Evolutionary conservation across 2,888 invertebrate species (phyloP).

Genomic region (Cheilosia soror): DNA sequence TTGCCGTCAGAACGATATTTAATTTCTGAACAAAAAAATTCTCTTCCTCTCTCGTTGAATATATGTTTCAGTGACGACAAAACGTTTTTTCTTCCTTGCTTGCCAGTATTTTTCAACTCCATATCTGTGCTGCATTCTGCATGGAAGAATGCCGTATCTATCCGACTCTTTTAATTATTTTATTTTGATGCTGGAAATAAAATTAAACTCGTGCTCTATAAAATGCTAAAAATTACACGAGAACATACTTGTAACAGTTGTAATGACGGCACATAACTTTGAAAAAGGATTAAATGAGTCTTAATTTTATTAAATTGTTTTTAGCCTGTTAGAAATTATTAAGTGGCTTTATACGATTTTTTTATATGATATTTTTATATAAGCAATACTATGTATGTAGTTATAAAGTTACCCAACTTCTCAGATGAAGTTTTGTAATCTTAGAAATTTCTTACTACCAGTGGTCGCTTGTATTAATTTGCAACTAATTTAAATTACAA

Average conservation of each 20-base stretch:
- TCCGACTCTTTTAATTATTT: conserved; percentile 5
- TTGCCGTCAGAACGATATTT: conserved; percentile 12
- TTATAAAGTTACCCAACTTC: conserved; percentile 25
- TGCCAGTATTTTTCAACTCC: neutral
- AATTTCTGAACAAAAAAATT: conserved; percentile 9
- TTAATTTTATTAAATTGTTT: conserved; percentile 5
- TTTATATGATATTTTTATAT: neutral
- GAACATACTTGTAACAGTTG: neutral
- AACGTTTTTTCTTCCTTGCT: conserved; percentile 1
- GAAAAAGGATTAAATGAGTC: neutral
- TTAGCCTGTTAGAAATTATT: conserved; percentile 1
- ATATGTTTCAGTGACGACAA: neutral
- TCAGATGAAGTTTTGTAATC: neutral
- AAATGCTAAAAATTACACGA: neutral
- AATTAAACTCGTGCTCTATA: conserved; percentile 3
- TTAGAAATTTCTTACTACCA: conserved; percentile 8
- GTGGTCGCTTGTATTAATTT: conserved; percentile 42
- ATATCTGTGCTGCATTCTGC: neutral
- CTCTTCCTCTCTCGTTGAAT: neutral
- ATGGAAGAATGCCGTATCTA: conserved; percentile 2
- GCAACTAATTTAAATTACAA: conserved; percentile 18
- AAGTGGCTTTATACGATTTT: neutral
- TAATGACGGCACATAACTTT: neutral
- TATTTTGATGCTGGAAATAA: conserved; percentile 7
- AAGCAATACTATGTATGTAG: neutral